Evolutionary conservation across 2,113 vertebrate species (phyloP).

Genomic region (Spilogale gracilis): DNA sequence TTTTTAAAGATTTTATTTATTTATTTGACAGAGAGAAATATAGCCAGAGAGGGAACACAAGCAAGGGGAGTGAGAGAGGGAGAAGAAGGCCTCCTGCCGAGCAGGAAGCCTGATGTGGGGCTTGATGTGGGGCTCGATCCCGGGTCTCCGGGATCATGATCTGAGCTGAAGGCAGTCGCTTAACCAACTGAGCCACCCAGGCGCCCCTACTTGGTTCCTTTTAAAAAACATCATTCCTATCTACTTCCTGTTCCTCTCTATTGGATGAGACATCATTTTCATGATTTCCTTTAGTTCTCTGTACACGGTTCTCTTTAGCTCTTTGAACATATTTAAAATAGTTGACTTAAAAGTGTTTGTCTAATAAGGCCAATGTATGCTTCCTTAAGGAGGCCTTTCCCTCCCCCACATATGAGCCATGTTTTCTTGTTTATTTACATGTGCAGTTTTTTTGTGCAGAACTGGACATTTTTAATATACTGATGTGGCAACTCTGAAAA

Average conservation of each 20-base stretch:
- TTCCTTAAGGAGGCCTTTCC: background rate
- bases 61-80: too few species aligned
- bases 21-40: too few species aligned
- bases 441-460: background rate
- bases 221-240: background rate
- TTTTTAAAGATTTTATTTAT: too few species aligned
- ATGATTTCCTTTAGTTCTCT: slow-evolving; percentile 2
- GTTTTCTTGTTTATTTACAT: background rate
- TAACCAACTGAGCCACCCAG: too few species aligned
- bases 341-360: background rate
- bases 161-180: too few species aligned
- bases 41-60: too few species aligned
- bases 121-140: too few species aligned
- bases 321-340: slow-evolving; percentile 24
- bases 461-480: background rate
- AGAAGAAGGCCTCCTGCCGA: too few species aligned
- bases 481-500: background rate
- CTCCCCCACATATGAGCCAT: too few species aligned
- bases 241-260: background rate
- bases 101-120: too few species aligned
- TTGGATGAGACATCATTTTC: background rate
- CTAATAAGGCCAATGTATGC: background rate
- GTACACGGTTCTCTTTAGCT: background rate
- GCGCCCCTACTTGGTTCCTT: background rate
- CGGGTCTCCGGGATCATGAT: too few species aligned